phyloP scores from a whole-genome alignment of 2,888 invertebrate genomes.

The Argyresthia goedartella region DNA sequence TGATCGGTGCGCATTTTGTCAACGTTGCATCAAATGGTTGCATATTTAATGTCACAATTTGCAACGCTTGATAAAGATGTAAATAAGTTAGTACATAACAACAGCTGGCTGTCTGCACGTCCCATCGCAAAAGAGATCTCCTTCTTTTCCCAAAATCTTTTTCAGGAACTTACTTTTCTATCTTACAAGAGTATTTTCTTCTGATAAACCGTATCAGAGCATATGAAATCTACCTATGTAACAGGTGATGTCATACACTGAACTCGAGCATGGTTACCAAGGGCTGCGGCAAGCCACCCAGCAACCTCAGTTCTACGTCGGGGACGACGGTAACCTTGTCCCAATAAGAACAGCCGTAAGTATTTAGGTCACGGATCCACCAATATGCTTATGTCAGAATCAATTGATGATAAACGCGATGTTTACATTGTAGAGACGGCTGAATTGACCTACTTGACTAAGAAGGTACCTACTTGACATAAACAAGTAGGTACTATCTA shows the following conservation, averaged over 20 bases:
- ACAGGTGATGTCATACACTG: constrained; percentile 88
- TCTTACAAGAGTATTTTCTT: no score
- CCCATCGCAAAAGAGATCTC: no score
- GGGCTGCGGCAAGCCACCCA: constrained; percentile 80
- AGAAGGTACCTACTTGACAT: background rate
- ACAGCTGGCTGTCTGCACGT: no score
- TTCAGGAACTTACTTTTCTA: no score
- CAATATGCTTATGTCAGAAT: constrained; percentile 4
- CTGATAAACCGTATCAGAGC: no score
- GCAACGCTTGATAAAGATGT: no score
- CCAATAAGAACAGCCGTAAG: constrained; percentile 72
- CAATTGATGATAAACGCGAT: background rate
- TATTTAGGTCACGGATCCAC: constrained; percentile 5
- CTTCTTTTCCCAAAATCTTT: no score
- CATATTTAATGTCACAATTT: no score
- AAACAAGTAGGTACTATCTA: no score
- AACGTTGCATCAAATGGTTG: no score
- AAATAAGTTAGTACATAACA: no score
- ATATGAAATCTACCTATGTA: background rate
- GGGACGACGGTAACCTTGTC: constrained; percentile 75
- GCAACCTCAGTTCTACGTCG: constrained; percentile 80
- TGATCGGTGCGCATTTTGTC: no score
- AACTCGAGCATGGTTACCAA: constrained; percentile 93
- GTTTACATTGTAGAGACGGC: background rate
- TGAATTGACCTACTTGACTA: background rate